Conservation (phyloP, 30 jellyfish, hydroid and myxozoan genomes). For the Nemopilema nomurai region DNA sequence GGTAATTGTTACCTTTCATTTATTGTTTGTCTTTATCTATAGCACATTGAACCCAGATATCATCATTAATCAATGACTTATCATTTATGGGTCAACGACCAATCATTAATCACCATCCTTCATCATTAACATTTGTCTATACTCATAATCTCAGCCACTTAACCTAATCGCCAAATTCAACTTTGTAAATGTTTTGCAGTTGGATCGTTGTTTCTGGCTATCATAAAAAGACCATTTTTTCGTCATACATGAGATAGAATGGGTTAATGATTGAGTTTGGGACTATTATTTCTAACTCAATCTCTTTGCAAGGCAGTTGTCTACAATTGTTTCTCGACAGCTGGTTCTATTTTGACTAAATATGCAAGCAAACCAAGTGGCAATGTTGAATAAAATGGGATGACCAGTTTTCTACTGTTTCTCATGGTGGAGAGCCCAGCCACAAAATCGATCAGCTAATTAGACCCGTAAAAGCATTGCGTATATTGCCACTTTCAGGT, state of each 20-base stretch:
- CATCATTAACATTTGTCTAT: no score
- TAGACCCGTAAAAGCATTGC: neutral
- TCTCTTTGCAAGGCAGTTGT: neutral
- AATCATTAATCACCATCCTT: no score
- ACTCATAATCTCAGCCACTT: no score
- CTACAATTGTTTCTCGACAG: neutral
- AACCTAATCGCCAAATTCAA: no score
- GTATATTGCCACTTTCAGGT: neutral
- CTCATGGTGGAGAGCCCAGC: neutral
- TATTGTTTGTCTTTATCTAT: no score
- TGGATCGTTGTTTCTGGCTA: neutral
- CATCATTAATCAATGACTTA: no score
- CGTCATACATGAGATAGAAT: no score
- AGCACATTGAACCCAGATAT: no score
- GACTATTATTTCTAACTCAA: neutral
- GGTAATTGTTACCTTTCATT: no score
- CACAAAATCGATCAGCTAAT: neutral
- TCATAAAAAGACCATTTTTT: no score
- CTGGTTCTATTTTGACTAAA: neutral
- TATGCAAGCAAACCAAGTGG: neutral
- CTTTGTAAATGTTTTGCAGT: no score
- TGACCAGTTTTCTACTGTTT: neutral
- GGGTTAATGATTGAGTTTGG: neutral
- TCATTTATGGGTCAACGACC: no score
- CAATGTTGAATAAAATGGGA: neutral